Evolutionary conservation across 1,140 invertebrate species (phyloP).

Genomic region (Sesamia nonagrioides): DNA sequence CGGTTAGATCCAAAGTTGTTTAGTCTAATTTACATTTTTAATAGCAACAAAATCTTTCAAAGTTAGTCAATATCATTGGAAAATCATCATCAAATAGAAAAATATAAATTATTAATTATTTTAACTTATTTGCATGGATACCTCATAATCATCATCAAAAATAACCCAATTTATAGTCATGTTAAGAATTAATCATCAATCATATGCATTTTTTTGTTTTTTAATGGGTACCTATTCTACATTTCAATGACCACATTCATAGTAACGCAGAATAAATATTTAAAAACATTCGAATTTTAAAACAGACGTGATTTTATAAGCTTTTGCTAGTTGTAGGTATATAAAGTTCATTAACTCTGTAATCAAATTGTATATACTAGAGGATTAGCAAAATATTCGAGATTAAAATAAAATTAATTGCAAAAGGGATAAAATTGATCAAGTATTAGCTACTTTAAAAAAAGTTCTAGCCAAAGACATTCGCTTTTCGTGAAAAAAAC

Average conservation of each 20-base stretch:
- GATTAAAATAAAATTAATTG: background rate
- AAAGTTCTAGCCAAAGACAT: too few relatives aligned
- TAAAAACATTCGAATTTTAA: background rate
- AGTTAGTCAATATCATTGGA: too few relatives aligned
- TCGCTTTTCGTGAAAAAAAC: too few relatives aligned
- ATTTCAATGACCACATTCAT: background rate
- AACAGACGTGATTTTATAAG: constrained; percentile 1
- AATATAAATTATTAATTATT: too few relatives aligned
- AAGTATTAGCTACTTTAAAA: too few relatives aligned
- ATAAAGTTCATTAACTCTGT: constrained; percentile 13
- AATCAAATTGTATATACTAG: background rate
- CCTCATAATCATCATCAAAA: background rate
- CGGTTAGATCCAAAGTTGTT: too few relatives aligned
- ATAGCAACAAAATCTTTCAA: too few relatives aligned
- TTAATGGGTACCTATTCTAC: constrained; percentile 4
- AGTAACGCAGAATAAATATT: too few relatives aligned
- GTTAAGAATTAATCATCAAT: background rate
- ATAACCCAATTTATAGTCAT: background rate
- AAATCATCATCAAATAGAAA: too few relatives aligned
- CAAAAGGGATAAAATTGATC: background rate
- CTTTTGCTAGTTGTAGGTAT: background rate
- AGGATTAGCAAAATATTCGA: background rate
- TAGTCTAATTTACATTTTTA: too few relatives aligned
- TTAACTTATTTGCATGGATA: too few relatives aligned
- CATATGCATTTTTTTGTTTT: background rate